Evolutionary conservation across 2,888 invertebrate genomes (phyloP), one percentile per base, ranked within the genome.

Genomic region (Branchipolynoe longqiensis): DNA sequence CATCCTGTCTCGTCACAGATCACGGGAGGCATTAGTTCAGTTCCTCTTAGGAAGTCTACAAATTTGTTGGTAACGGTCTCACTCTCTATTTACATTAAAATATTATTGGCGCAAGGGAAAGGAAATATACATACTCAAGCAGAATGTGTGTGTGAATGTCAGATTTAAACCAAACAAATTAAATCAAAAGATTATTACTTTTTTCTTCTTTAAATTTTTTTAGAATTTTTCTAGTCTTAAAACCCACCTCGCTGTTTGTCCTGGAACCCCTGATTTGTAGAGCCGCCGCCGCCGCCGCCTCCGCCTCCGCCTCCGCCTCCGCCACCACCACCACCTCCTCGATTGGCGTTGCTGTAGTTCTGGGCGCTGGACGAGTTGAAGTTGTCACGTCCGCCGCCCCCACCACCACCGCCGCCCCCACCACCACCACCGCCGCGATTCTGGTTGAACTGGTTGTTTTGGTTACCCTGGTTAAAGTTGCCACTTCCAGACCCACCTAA

Each of bases 381-480:
- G 69, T 69, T 38, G 28, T 62, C 31, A 62, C 14, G 18, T 8
- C 18, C n/a, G n/a, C n/a, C n/a, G n/a, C n/a, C n/a, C n/a, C n/a
- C n/a, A n/a, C n/a, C 56, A 1, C 56, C 56, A 12, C 56, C n/a
- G n/a, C 56, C 62, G 1, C 69, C 22, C 0, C 69, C n/a, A n/a
- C n/a, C 56, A 1, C 56, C 56, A 12, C 56, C n/a, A 22, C 56
- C 62, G 1, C 69, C 22, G 3, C 69, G 69, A n/a, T 38, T 38
- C 69, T 69, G 69, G 62, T 62, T 62, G 14, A 25, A 25, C 3
- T 69, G 38, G 36, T 36, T 69, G 36, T 69, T 33, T 12, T 36
- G 33, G 78, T 48, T 48, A 54, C 78, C 78, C 48, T 78, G 78
- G 78, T 78, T 78, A 54, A 48, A 78, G 78, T 78, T 78, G 28